A percentile compares a stretch with the other conserved stretches of the same genome.
Conservation (phyloP, 1,140 invertebrate species). For the Drosophila lacteicornis region DNA sequence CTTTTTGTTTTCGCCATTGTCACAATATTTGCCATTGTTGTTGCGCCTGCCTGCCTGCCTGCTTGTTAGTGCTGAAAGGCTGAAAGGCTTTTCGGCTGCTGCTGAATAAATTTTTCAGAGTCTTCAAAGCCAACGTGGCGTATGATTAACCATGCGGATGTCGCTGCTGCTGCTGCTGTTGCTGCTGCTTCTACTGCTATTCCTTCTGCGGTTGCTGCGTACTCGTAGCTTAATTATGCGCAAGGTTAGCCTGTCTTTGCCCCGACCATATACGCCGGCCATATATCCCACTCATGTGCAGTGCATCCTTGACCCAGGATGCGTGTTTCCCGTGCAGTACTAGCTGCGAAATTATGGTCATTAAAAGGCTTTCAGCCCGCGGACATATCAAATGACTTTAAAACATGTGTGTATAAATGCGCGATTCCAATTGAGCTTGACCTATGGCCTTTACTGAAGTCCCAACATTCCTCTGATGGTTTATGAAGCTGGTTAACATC, state of each 20-base stretch:
- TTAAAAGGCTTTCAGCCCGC: conserved; percentile 71
- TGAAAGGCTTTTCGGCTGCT: conserved; percentile 63
- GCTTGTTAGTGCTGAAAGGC: conserved; percentile 73
- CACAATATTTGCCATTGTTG: conserved; percentile 74
- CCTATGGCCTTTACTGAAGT: conserved; percentile 10
- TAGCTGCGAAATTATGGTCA: conserved; percentile 58
- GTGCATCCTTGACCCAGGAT: conserved; percentile 69
- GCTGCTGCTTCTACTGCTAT: conserved; percentile 11
- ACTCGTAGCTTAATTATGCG: conserved; percentile 67
- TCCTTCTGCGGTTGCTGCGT: conserved; percentile 57
- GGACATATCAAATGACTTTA: conserved; percentile 53
- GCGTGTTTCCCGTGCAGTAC: conserved; percentile 4
- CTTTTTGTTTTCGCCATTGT: conserved; percentile 56
- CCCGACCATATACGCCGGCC: background rate
- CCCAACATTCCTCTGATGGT: background rate
- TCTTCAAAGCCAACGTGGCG: conserved; percentile 54
- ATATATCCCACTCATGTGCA: conserved; percentile 28
- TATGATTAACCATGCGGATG: conserved; percentile 78
- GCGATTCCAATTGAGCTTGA: conserved; percentile 14
- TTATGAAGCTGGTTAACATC: no score
- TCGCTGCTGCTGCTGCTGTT: conserved; percentile 32
- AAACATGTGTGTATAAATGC: conserved; percentile 31
- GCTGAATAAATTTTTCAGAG: conserved; percentile 64
- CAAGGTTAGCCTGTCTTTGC: conserved; percentile 42
- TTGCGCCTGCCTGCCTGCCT: conserved; percentile 11